Percentiles rank a stretch among this genome's conserved stretches.
Evolutionary conservation across 2,113 vertebrate genomes (phyloP).

Genomic region (Pteruthius melanotis): DNA sequence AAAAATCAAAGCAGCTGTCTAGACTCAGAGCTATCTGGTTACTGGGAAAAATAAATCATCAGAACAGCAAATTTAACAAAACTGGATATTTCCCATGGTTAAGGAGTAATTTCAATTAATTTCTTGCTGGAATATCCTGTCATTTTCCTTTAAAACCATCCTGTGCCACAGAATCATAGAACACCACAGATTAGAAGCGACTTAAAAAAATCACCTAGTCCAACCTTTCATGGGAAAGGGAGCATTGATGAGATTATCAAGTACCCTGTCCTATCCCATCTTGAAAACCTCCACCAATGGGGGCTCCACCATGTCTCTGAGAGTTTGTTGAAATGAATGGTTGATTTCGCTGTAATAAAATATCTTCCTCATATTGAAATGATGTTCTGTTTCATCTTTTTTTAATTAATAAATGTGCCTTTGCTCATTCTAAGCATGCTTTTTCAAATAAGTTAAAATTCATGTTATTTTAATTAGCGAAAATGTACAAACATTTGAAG

Average conservation of each 20-base stretch:
- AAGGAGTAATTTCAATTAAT: neutral
- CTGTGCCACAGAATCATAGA: neutral
- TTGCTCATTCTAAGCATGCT: neutral
- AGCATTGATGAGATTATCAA: neutral
- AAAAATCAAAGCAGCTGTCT: neutral
- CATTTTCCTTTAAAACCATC: neutral
- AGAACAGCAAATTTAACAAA: neutral
- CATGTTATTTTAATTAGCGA: neutral
- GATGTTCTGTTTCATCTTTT: fast-evolving
- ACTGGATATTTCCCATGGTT: neutral
- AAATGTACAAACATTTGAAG: neutral
- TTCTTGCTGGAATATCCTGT: neutral
- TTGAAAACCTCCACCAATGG: neutral
- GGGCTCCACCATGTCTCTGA: neutral
- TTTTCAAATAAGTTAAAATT: neutral
- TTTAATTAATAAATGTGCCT: neutral
- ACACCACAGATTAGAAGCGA: neutral
- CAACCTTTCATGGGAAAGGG: neutral
- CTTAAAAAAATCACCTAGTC: neutral
- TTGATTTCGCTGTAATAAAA: neutral
- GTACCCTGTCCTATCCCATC: neutral
- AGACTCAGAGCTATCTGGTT: neutral
- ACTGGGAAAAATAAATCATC: neutral
- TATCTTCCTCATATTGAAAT: neutral
- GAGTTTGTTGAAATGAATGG: neutral